Base-by-base conservation (phyloP, 2,113 vertebrate species). In the Dicerorhinus sumatrensis region DNA sequence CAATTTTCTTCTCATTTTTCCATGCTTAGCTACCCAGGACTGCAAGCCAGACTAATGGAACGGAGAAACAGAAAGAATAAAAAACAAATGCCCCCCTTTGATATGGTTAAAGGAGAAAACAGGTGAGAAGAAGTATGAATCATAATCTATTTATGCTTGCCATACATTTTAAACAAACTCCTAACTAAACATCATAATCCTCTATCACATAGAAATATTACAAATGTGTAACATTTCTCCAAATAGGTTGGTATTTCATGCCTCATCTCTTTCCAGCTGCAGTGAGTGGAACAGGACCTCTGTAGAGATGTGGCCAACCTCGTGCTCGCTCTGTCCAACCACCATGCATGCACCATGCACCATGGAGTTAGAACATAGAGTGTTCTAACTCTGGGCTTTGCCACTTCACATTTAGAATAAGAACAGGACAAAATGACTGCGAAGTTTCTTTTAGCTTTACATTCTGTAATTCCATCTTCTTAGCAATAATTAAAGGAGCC, bases 401-500 rank as follows among this genome's bases (percentile, higher is more conserved):
- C 29, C 56, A 16, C 58, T 29, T 46, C 31, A 23, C 5, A 0
- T 84, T n/a, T 12, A 27, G 56, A 88, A 4, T 25, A 42, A 73
- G 42, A 93, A 46, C 6, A 83, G 48, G 67, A 65, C 51, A 90
- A 81, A 94, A 48, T 36, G 16, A 91, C 33, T 11, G 29, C n/a
- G n/a, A 63, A 60, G 58, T 67, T 65, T 73, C 46, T 89, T 63
- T 89, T 42, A 77, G 39, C 18, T 18, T 20, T 56, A 14, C 56
- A 29, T 67, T 86, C 70, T 73, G 7, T 84, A 56, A 89, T 87
- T 90, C 65, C 14, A 36, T 33, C 62, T 90, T 90, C 84, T 92
- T 77, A 72, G 48, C 46, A 46, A 80, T 67, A 46, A 92, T 84
- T 94, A 96, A 96, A 97, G 62, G 3, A 97, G n/a, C 31, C 60